Conservation (phyloP, 2,888 invertebrate species). For the Timema podura region DNA sequence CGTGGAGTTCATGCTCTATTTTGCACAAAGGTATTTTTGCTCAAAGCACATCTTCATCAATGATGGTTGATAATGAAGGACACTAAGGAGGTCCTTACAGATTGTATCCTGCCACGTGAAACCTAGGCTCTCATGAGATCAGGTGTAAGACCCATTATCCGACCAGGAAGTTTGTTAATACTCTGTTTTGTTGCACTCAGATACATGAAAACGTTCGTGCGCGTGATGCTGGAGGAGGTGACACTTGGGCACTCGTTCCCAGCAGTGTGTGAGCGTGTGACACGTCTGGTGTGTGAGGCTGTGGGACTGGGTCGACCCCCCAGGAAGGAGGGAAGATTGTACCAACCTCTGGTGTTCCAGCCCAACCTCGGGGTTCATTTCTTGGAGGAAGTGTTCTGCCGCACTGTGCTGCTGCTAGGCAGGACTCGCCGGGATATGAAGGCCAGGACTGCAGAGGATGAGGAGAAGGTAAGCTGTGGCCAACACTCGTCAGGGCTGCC, state of each 20-base stretch:
- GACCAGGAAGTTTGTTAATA: too few species aligned
- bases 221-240: constrained; percentile 24
- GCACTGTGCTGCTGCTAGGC: constrained; percentile 21
- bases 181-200: background rate
- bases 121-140: too few species aligned
- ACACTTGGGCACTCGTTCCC: constrained; percentile 21
- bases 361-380: constrained; percentile 17
- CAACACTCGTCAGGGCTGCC: too few species aligned
- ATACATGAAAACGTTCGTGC: constrained; percentile 21
- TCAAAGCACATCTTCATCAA: too few species aligned
- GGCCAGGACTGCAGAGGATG: constrained; percentile 24
- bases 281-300: constrained; percentile 17
- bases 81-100: too few species aligned
- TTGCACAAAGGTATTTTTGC: constrained; percentile 11
- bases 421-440: constrained; percentile 29
- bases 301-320: constrained; percentile 21
- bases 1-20: constrained; percentile 26
- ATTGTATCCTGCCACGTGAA: too few species aligned
- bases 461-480: constrained; percentile 25
- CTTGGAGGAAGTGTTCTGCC: constrained; percentile 29
- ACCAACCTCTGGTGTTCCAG: constrained; percentile 27
- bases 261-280: constrained; percentile 22
- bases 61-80: too few species aligned
- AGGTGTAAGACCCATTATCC: too few species aligned
- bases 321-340: constrained; percentile 14